Evolutionary conservation across 2,888 invertebrate genomes (phyloP), one percentile per base, ranked within the genome.

Genomic region (Drosophila ezoana): DNA sequence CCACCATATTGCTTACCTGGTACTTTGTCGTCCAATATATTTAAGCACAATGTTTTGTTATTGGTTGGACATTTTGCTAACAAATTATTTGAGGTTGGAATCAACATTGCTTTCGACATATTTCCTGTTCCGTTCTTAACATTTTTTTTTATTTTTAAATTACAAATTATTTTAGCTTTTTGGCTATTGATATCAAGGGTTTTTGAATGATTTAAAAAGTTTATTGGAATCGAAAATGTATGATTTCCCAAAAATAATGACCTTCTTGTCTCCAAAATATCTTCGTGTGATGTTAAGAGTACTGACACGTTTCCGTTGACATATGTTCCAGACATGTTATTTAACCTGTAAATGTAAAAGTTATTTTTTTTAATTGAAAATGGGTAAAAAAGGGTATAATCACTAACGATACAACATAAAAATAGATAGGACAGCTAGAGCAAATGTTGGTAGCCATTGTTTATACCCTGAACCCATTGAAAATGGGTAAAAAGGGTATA

Each of bases 201-300:
- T 41, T 49, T 14, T 79, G 83, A 44, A 3, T 48, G 54, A 79
- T 57, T 4, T 81, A 51, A 3, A 82, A 37, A 52, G 13, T 13
- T 43, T 11, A 28, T 41, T n/a, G 89, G 84, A 47, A 54, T 72
- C 4, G 87, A 56, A 4, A 90, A 66, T 63, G 80, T 80, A 33
- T 87, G 75, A 33, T 87, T 83, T 51, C 81, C 67, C 4, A 80
- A 52, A 16, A 47, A 69, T 18, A 79, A 40, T 6, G 81, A 76
- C 16, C 75, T 76, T 28, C 71, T 79, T 57, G 85, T 72, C 37
- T 83, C 75, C 33, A 90, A 72, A 49, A 89, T 79, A 64, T 90
- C 88, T 48, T 86, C 79, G 81, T 89, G 87, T 38, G 89, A 89
- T 59, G 89, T 89, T 65, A 91, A 89, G 64, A 90, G 74, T 75